Percentiles rank a stretch among this genome's conserved stretches.
These are phyloP conservation scores for Trichogramma evanescens DNA, from an alignment of 2,888 invertebrate species.

Conservation along the genomic window DNA sequence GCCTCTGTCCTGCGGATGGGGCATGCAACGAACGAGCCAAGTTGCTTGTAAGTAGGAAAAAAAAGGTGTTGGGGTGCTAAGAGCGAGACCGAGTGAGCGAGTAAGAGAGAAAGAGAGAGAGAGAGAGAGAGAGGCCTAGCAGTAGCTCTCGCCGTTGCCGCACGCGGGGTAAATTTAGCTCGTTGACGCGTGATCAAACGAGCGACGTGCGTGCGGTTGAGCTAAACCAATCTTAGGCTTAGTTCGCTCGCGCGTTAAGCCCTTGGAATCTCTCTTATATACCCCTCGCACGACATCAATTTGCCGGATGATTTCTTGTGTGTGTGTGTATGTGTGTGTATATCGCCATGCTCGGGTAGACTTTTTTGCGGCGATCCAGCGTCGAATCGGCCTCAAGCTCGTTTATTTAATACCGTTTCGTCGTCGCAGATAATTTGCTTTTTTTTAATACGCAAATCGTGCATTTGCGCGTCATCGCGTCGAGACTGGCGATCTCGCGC, in stretches of 20 bases:
- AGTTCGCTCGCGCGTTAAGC: slow-evolving; percentile 35
- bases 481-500: no score
- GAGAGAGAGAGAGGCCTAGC: slow-evolving; percentile 16
- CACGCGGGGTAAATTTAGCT: slow-evolving; percentile 31
- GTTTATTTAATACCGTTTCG: slow-evolving; percentile 18
- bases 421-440: no score
- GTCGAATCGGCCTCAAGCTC: slow-evolving; percentile 20
- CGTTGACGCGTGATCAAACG: slow-evolving; percentile 45
- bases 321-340: background rate
- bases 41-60: background rate
- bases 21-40: no score
- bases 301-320: slow-evolving; percentile 40
- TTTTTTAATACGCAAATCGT: no score
- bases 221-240: slow-evolving; percentile 48
- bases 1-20: no score
- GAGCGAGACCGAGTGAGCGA: slow-evolving; percentile 23
- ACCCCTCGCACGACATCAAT: slow-evolving; percentile 33
- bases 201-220: slow-evolving; percentile 44
- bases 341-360: slow-evolving; percentile 6
- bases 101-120: slow-evolving; percentile 24
- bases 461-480: no score
- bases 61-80: slow-evolving; percentile 3
- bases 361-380: slow-evolving; percentile 37
- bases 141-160: slow-evolving; percentile 15
- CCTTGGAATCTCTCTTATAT: slow-evolving; percentile 21